Evolutionary conservation across 2,888 invertebrate species (phyloP).

Genomic region (Gastracanthus pulcherrimus): DNA sequence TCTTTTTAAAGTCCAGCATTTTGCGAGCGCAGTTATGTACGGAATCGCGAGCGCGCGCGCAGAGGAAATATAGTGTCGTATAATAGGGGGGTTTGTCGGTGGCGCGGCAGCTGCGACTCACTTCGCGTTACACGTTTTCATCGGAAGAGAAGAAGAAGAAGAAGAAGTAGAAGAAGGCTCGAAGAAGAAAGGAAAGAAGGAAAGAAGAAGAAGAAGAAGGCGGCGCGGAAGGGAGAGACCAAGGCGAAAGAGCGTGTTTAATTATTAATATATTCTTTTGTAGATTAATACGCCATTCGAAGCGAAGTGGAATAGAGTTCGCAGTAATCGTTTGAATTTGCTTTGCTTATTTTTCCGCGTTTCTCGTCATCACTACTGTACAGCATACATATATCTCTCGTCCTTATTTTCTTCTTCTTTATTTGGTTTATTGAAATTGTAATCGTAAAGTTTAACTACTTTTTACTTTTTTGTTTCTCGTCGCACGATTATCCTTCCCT

Average conservation of each 20-base stretch:
- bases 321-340: not conserved
- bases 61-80: too few species aligned
- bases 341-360: not conserved
- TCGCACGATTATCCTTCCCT: constrained; percentile 23
- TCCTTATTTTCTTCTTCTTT: too few species aligned
- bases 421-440: too few species aligned
- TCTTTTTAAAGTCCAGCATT: too few species aligned
- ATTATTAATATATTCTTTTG: not conserved
- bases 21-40: too few species aligned
- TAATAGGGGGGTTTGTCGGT: too few species aligned
- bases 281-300: too few species aligned
- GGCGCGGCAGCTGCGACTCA: too few species aligned
- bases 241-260: constrained; percentile 22
- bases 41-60: too few species aligned
- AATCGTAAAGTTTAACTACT: not conserved
- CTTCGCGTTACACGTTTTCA: too few species aligned
- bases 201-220: not conserved
- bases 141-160: not conserved
- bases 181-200: not conserved
- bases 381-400: not conserved
- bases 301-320: not conserved
- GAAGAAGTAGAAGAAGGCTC: not conserved
- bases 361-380: not conserved
- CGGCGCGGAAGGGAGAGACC: constrained; percentile 30
- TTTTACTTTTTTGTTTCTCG: constrained; percentile 6